Conservation (phyloP, 2,113 vertebrate species). For the Prionailurus bengalensis region DNA sequence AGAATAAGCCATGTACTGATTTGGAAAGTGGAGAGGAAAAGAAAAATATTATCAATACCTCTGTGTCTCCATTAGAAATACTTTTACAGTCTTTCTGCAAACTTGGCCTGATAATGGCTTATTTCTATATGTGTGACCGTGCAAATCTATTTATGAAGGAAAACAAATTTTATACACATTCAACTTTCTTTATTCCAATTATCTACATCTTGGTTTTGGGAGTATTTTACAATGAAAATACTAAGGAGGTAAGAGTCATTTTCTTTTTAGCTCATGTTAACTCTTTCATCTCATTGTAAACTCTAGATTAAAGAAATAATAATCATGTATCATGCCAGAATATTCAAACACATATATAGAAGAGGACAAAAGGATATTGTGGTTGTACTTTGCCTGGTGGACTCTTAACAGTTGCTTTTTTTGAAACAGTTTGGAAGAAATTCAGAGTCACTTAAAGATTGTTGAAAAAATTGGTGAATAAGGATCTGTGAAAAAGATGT, state of each 20-base stretch:
- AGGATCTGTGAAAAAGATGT: neutral
- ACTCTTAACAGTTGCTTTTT: neutral
- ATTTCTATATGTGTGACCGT: conserved; percentile 98
- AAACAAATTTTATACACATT: conserved; percentile 98
- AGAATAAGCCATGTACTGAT: conserved; percentile 91
- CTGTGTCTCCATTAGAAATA: conserved; percentile 88
- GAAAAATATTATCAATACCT: conserved; percentile 89
- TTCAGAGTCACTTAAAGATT: neutral
- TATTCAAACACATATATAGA: neutral
- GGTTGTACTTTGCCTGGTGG: neutral
- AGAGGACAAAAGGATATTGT: neutral
- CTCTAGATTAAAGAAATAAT: conserved; percentile 6
- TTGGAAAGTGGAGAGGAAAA: conserved; percentile 96
- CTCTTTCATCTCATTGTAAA: neutral
- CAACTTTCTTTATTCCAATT: conserved; percentile 98
- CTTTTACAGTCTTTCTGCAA: conserved; percentile 93
- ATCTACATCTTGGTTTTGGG: conserved; percentile 97
- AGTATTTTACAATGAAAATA: conserved; percentile 97
- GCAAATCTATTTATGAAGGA: conserved; percentile 99
- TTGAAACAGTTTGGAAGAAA: neutral
- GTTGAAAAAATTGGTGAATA: conserved; percentile 30
- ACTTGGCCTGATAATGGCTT: conserved; percentile 97
- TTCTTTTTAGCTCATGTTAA: conserved; percentile 45
- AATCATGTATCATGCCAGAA: neutral
- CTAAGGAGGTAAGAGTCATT: conserved; percentile 94